Percentiles rank a stretch among this genome's conserved stretches.
phyloP scores from a whole-genome alignment of 2,888 invertebrate species.

The Trachelus troglodyta region DNA sequence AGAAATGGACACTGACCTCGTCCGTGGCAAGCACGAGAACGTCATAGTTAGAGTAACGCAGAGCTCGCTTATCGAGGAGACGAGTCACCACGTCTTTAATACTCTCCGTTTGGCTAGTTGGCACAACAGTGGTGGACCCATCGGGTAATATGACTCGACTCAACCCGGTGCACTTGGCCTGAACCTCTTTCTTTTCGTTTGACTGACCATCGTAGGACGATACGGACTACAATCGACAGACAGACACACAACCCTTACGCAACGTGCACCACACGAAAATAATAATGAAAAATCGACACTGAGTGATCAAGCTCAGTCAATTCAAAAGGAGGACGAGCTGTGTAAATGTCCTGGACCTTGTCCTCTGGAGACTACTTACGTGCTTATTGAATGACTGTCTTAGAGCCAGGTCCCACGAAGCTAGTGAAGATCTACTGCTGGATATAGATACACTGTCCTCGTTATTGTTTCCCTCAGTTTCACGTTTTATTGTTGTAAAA shows the following conservation, averaged over 20 bases:
- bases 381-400: constrained; percentile 67
- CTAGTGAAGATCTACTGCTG: constrained; percentile 73
- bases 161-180: constrained; percentile 67
- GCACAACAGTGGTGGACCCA: constrained; percentile 92
- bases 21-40: constrained; percentile 73
- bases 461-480: constrained; percentile 60
- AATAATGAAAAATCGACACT: neutral
- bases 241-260: neutral
- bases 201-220: constrained; percentile 64
- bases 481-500: constrained; percentile 62
- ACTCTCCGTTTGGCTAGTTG: constrained; percentile 80
- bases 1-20: constrained; percentile 58
- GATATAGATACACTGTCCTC: constrained; percentile 69
- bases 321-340: neutral
- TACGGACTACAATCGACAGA: constrained; percentile 61
- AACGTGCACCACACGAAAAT: neutral
- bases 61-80: constrained; percentile 85
- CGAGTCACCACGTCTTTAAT: constrained; percentile 83
- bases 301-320: neutral
- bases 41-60: constrained; percentile 84
- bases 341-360: neutral
- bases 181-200: constrained; percentile 63
- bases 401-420: constrained; percentile 71
- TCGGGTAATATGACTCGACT: constrained; percentile 91
- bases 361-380: constrained; percentile 51